Percentiles rank a stretch among this genome's conserved stretches.
Conservation (phyloP, 1,140 invertebrate genomes). For the Caligus rogercresseyi region DNA sequence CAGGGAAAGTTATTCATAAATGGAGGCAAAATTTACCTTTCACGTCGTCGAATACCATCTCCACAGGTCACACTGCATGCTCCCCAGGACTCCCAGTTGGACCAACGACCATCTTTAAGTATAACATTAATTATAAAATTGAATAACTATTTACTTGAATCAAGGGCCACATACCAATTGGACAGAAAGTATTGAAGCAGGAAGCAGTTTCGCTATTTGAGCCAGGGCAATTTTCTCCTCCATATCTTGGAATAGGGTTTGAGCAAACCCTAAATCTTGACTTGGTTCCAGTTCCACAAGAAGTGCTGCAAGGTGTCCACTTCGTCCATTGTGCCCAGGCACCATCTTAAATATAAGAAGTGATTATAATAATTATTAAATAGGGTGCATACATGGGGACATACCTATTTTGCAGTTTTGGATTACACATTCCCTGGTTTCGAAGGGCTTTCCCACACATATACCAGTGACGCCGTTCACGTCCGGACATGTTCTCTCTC, state of each 20-base stretch:
- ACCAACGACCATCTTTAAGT: background rate
- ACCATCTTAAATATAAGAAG: background rate
- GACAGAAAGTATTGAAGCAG: background rate
- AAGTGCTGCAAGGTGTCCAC: background rate
- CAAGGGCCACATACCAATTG: background rate
- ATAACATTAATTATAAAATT: background rate
- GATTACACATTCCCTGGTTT: background rate
- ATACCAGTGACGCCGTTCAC: background rate
- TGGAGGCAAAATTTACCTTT: background rate
- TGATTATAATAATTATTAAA: background rate
- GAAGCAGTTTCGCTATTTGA: background rate
- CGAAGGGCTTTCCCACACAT: background rate
- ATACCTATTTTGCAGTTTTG: background rate
- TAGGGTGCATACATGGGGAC: background rate
- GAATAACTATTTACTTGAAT: background rate
- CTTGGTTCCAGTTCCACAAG: background rate
- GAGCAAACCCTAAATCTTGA: background rate
- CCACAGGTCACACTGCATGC: background rate
- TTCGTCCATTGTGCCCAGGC: background rate
- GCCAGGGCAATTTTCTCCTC: background rate
- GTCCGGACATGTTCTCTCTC: background rate
- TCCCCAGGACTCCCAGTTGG: background rate
- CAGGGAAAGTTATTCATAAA: too few species aligned
- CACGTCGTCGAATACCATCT: background rate
- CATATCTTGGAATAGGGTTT: background rate